Conservation (phyloP, 1,140 invertebrate genomes). For the Agrypnia vestita region DNA sequence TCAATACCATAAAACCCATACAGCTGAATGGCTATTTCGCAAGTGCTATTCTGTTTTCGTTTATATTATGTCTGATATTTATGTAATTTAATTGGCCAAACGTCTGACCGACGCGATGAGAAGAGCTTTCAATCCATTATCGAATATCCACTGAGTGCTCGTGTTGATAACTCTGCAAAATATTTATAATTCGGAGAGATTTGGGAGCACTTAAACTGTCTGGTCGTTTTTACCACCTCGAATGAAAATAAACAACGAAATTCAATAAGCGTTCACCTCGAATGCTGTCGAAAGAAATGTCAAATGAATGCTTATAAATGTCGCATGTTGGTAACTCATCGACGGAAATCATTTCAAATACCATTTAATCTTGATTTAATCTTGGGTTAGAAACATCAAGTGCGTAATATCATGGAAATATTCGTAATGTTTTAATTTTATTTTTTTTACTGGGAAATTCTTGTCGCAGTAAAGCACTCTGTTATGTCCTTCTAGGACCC, state of each 20-base stretch:
- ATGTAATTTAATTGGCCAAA: conserved; percentile 14
- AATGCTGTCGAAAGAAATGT: conserved; percentile 2
- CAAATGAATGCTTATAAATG: background rate
- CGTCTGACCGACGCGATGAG: background rate
- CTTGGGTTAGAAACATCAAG: too few species aligned
- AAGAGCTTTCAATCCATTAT: conserved; percentile 33
- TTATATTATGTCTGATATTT: background rate
- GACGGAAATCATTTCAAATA: background rate
- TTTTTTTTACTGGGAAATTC: too few species aligned
- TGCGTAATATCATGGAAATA: too few species aligned
- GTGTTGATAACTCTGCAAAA: conserved; percentile 43
- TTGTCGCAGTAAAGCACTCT: too few species aligned
- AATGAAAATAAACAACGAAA: conserved; percentile 7
- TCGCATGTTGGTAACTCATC: background rate
- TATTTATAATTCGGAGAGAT: conserved; percentile 26
- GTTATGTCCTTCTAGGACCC: too few species aligned
- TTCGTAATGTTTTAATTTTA: too few species aligned
- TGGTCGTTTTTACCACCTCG: conserved; percentile 9
- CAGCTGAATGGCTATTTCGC: background rate
- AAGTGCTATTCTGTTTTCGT: background rate
- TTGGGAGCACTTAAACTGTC: conserved; percentile 28
- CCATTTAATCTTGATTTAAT: too few species aligned
- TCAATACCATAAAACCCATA: too few species aligned
- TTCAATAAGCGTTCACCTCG: background rate
- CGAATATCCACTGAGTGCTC: conserved; percentile 28